Conservation (phyloP, 2,113 vertebrate species). For the Amphilophus citrinellus region DNA sequence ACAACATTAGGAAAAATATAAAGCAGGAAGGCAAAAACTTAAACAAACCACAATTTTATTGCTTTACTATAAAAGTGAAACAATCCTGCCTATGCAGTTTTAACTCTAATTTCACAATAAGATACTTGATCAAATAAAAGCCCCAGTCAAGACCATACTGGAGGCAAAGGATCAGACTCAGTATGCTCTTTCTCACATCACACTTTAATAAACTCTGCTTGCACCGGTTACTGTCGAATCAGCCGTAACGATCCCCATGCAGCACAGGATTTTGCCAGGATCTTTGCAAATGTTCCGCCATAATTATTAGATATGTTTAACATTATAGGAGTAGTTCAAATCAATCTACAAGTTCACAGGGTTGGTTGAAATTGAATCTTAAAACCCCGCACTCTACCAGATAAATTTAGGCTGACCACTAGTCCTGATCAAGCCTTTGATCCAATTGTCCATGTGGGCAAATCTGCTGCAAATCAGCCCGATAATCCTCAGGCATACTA, state of each 20-base stretch:
- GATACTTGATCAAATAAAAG: not conserved
- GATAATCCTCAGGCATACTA: conserved; percentile 51
- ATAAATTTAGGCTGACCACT: conserved; percentile 42
- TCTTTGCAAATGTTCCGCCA: conserved; percentile 2
- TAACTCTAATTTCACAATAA: conserved; percentile 25
- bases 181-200: conserved; percentile 12
- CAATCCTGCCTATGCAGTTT: not conserved
- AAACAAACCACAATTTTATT: conserved; percentile 7
- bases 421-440: conserved; percentile 56
- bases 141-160: not conserved
- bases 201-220: not conserved
- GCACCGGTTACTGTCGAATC: not conserved
- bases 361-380: conserved; percentile 43
- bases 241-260: not conserved
- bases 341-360: conserved; percentile 26
- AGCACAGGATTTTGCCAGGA: not conserved
- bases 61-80: not conserved
- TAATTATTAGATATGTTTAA: conserved; percentile 39
- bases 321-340: conserved; percentile 24
- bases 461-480: conserved; percentile 63
- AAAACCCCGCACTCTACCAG: conserved; percentile 1
- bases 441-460: conserved; percentile 50
- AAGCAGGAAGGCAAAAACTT: not conserved
- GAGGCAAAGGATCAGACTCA: not conserved
- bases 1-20: conserved; percentile 13